Conservation (phyloP, 2,113 vertebrate species). For the Oxyura jamaicensis region DNA sequence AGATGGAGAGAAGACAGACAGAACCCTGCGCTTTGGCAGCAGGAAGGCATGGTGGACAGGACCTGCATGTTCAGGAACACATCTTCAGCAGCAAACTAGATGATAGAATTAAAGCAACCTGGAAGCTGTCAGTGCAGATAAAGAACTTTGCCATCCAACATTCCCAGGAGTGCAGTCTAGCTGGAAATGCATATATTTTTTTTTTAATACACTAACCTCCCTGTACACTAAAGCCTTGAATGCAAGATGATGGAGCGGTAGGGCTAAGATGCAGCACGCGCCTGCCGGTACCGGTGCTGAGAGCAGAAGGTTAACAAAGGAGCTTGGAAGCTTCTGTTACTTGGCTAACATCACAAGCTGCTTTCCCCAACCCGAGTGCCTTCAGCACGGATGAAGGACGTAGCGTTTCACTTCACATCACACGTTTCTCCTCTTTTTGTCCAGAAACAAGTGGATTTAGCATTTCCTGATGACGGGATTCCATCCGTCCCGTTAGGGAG, state of each 20-base stretch:
- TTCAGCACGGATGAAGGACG: neutral
- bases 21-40: neutral
- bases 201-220: too few relatives aligned
- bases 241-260: neutral
- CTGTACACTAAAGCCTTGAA: neutral
- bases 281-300: neutral
- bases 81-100: neutral
- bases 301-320: neutral
- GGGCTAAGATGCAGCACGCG: neutral
- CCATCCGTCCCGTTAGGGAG: neutral
- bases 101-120: neutral
- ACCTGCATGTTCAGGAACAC: neutral
- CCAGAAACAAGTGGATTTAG: neutral
- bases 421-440: neutral
- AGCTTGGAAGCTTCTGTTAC: neutral
- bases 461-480: neutral
- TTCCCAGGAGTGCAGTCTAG: neutral
- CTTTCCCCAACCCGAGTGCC: neutral
- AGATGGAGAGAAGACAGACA: slow-evolving; percentile 60
- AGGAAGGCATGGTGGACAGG: neutral
- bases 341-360: neutral
- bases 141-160: neutral
- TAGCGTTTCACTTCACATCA: neutral
- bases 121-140: neutral
- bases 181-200: neutral